Conservation (phyloP, 2,113 vertebrate genomes). For the Mesembrinibis cayennensis region DNA sequence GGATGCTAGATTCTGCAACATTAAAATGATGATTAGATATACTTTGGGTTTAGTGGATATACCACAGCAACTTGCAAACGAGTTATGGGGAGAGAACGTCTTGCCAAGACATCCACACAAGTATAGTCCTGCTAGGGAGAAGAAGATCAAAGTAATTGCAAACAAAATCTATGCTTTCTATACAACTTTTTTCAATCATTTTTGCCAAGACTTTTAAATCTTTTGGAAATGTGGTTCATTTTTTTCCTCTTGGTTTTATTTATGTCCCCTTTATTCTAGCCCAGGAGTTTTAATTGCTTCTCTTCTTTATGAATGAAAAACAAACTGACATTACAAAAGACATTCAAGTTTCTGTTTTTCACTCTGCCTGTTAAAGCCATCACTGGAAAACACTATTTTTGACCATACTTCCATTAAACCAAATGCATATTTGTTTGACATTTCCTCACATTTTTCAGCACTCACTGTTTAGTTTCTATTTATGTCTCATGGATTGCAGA, state of each 20-base stretch:
- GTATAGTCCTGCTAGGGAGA: not conserved
- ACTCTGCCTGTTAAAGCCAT: not conserved
- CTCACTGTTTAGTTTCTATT: not conserved
- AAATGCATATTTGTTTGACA: not conserved
- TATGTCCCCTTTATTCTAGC: not conserved
- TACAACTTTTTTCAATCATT: not conserved
- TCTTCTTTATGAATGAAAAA: not conserved
- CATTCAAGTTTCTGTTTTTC: not conserved
- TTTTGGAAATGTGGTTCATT: not conserved
- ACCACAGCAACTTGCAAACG: not conserved
- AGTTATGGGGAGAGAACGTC: rapidly evolving
- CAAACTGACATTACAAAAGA: not conserved
- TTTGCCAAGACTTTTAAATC: not conserved
- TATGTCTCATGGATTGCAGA: not conserved
- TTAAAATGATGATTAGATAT: not conserved
- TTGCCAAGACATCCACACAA: not conserved
- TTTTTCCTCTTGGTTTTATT: not conserved
- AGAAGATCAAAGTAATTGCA: not conserved
- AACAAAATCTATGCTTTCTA: not conserved
- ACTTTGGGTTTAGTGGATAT: not conserved
- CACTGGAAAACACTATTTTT: not conserved
- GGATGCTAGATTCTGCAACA: not conserved
- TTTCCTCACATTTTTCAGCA: not conserved
- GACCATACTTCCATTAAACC: not conserved
- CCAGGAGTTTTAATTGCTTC: not conserved